These are phyloP conservation scores for Branchinecta lindahli DNA, from an alignment of 1,140 invertebrate genomes.

Conservation along the genomic window DNA sequence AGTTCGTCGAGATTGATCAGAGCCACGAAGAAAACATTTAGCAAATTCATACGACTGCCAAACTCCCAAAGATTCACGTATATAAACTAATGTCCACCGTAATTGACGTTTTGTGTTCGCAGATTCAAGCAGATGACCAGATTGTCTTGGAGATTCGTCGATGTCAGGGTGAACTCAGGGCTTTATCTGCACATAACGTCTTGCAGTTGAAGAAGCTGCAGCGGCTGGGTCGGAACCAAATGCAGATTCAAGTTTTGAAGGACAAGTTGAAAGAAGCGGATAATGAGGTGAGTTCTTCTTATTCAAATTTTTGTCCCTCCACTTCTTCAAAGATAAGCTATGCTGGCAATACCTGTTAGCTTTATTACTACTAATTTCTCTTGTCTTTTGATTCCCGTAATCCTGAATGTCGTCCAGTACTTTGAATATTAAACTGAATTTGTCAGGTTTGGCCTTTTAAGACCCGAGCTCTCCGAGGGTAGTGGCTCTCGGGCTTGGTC, in stretches of 20 bases:
- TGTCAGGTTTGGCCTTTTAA: too few relatives aligned
- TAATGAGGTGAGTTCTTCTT: slow-evolving; percentile 39
- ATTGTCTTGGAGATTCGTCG: slow-evolving; percentile 63
- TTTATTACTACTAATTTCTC: too few relatives aligned
- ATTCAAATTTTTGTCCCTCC: too few relatives aligned
- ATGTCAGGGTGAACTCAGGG: slow-evolving; percentile 60
- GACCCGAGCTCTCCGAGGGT: too few relatives aligned
- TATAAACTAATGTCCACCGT: slow-evolving; percentile 28
- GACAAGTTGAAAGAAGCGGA: slow-evolving; percentile 49
- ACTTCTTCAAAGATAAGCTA: too few relatives aligned
- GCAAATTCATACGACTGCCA: slow-evolving; percentile 36
- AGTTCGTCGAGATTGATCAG: too few relatives aligned
- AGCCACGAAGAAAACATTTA: slow-evolving; percentile 15
- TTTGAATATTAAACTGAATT: too few relatives aligned
- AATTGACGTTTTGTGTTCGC: slow-evolving; percentile 15
- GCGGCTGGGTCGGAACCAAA: slow-evolving; percentile 43
- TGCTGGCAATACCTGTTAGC: too few relatives aligned
- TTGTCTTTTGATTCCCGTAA: too few relatives aligned
- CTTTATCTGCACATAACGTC: slow-evolving; percentile 50
- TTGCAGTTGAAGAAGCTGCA: slow-evolving; percentile 44
- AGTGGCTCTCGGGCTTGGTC: too few relatives aligned
- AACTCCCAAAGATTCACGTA: slow-evolving; percentile 35
- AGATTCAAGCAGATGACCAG: slow-evolving; percentile 57
- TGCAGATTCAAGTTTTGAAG: slow-evolving; percentile 47
- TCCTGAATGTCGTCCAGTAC: too few relatives aligned